A percentile compares a stretch with the other conserved stretches of the same genome.
Evolutionary conservation across 2,797 vertebrate species (phyloP).

Genomic region (Pteronotus mesoamericanus): DNA sequence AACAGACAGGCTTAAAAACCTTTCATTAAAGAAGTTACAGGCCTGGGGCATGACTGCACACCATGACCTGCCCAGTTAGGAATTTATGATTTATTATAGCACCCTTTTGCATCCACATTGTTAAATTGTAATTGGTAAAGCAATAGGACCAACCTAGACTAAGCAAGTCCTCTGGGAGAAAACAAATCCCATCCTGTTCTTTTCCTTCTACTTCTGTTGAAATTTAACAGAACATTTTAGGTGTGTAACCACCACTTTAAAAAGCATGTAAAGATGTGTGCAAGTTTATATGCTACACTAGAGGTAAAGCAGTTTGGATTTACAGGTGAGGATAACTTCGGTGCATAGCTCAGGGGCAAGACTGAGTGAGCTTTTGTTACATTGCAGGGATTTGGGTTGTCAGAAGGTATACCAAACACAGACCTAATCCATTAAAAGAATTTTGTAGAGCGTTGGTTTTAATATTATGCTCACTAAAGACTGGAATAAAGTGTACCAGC

Average conservation of each 20-base stretch:
- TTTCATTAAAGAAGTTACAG: not conserved
- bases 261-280: not conserved
- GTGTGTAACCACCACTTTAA: constrained; percentile 15
- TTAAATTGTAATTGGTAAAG: not conserved
- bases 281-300: not conserved
- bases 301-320: constrained; percentile 5
- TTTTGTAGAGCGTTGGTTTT: not conserved
- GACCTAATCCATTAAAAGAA: not conserved
- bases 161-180: constrained; percentile 7
- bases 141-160: not conserved
- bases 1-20: not conserved
- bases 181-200: not conserved
- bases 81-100: not conserved
- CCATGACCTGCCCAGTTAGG: not conserved
- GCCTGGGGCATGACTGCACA: not conserved
- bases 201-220: not conserved
- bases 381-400: not conserved
- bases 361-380: not conserved
- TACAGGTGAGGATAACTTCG: not conserved
- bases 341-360: not conserved
- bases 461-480: not conserved
- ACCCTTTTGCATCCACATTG: not conserved
- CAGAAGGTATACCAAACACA: not conserved
- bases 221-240: not conserved
- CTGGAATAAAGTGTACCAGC: not conserved